Conservation (phyloP, 2,113 vertebrate genomes). For the Nipponia nippon region DNA sequence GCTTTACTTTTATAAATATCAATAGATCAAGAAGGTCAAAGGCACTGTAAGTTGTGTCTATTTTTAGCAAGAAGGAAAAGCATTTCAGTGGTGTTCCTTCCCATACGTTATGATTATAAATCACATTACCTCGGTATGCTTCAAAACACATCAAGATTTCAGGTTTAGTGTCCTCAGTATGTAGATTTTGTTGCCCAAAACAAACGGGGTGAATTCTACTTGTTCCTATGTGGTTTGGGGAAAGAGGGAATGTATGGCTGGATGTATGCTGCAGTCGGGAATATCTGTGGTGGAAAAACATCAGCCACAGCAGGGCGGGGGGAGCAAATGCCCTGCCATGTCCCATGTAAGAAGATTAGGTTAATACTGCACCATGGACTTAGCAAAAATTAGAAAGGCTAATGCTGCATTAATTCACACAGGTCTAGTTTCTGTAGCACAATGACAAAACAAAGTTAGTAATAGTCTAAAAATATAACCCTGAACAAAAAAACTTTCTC, state of each 20-base stretch:
- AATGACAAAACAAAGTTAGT: conserved; percentile 4
- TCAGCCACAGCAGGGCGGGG: not conserved
- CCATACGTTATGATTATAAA: not conserved
- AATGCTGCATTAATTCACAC: conserved; percentile 14
- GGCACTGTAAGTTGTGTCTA: not conserved
- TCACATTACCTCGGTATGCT: not conserved
- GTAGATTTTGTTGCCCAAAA: not conserved
- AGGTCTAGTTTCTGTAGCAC: not conserved
- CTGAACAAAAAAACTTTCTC: conserved; percentile 13
- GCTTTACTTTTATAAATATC: not conserved
- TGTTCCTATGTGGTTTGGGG: not conserved
- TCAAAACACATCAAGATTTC: not conserved
- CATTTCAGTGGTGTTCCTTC: not conserved
- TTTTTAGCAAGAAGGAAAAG: not conserved
- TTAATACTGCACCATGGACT: not conserved
- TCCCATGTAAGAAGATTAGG: not conserved
- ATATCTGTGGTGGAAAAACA: not conserved
- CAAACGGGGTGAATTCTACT: not conserved
- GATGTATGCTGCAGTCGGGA: not conserved
- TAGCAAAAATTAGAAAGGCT: conserved; percentile 44
- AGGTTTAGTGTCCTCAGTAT: not conserved
- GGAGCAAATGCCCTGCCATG: not conserved
- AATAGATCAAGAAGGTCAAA: not conserved
- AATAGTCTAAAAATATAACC: conserved; percentile 24
- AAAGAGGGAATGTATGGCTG: not conserved